phyloP scores from a whole-genome alignment of 2,113 vertebrate species.

The Pelecanoides urinatrix region DNA sequence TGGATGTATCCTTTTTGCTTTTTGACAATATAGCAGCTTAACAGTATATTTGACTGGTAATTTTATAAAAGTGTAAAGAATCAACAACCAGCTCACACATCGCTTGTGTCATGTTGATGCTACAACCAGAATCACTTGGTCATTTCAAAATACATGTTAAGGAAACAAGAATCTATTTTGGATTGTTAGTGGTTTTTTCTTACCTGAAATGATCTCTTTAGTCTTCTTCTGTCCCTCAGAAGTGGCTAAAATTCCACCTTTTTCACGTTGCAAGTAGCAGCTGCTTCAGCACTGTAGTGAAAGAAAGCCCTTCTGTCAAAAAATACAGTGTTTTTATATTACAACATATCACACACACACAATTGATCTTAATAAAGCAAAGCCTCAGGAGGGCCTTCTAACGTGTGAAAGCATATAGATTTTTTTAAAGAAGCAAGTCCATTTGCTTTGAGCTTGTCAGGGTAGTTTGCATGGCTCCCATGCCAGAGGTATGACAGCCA shows the following conservation, averaged over 20 bases:
- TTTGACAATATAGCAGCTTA: not conserved
- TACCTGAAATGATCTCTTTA: not conserved
- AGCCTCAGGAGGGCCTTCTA: not conserved
- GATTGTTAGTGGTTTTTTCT: not conserved
- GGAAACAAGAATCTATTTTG: not conserved
- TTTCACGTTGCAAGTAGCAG: not conserved
- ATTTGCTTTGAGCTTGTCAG: not conserved
- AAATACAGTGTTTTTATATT: not conserved
- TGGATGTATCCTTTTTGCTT: not conserved
- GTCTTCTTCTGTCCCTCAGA: not conserved
- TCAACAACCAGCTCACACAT: not conserved
- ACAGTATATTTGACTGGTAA: not conserved
- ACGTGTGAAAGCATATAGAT: not conserved
- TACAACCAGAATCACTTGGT: not conserved
- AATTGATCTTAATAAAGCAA: not conserved
- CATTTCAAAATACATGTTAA: not conserved
- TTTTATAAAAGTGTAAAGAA: not conserved
- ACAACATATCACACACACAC: not conserved
- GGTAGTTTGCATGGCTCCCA: not conserved
- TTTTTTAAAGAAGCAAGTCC: not conserved
- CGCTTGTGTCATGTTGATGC: not conserved
- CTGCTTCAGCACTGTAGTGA: not conserved
- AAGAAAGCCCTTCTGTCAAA: not conserved
- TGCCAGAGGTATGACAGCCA: rapidly evolving
- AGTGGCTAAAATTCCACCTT: not conserved